Conservation (phyloP, 2,113 vertebrate species). For the Onychostoma macrolepis region DNA sequence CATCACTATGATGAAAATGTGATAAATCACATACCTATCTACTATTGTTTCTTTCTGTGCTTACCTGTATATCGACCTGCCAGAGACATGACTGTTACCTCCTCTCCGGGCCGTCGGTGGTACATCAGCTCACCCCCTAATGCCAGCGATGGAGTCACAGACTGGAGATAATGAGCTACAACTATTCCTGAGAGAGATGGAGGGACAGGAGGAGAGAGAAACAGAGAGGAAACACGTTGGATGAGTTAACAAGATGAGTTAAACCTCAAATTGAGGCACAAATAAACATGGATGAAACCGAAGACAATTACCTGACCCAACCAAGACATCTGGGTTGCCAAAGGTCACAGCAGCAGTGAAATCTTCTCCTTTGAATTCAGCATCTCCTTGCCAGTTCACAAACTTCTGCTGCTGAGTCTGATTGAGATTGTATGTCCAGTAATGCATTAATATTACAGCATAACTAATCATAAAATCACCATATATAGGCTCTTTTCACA, state of each 20-base stretch:
- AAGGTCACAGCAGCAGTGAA: slow-evolving; percentile 84
- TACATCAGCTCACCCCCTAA: slow-evolving; percentile 88
- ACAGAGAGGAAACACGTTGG: background rate
- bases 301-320: slow-evolving; percentile 81
- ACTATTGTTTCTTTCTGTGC: slow-evolving; percentile 76
- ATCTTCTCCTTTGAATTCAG: slow-evolving; percentile 83
- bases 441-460: slow-evolving; percentile 83
- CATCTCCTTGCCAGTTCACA: slow-evolving; percentile 88
- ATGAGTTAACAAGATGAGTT: background rate
- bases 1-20: slow-evolving; percentile 50
- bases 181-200: slow-evolving; percentile 74
- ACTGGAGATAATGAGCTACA: slow-evolving; percentile 86
- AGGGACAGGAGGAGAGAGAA: background rate
- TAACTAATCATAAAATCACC: background rate
- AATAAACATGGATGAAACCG: background rate
- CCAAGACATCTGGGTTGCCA: slow-evolving; percentile 85
- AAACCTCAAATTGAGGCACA: background rate
- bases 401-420: slow-evolving; percentile 90
- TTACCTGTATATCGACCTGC: slow-evolving; percentile 85
- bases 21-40: too few relatives aligned
- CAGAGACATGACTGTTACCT: slow-evolving; percentile 83
- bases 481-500: slow-evolving; percentile 63
- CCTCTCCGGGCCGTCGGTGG: slow-evolving; percentile 83
- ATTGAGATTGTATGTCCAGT: background rate
- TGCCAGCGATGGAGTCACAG: slow-evolving; percentile 82